Evolutionary conservation across 2,888 invertebrate species (phyloP), one percentile per base, ranked within the genome.

Genomic region (Allolobophora icterica): DNA sequence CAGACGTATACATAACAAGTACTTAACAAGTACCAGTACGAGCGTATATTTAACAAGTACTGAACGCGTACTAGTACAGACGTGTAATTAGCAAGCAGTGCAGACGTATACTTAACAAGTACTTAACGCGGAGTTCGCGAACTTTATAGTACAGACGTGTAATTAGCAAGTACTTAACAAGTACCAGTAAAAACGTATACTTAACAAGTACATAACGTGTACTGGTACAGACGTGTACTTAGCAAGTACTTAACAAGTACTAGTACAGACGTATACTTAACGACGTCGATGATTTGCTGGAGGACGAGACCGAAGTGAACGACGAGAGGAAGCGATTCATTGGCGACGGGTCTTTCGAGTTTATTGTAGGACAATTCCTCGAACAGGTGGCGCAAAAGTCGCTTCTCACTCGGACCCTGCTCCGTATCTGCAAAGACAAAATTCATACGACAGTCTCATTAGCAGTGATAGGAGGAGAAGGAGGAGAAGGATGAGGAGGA

Each of bases 331-430:
- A 91, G 90, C 13, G 35, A 34, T 52, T 92, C 92, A 30, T 91
- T 89, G 24, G 83, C 90, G n/a, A 92, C 92, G 13, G 92, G 92
- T 40, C 92, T 42, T 58, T 92, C 92, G 24, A 91, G 84, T 17
- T 84, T 42, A 90, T 92, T 92, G 89, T 92, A 91, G 83, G 89
- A 89, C 35, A 90, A 38, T 40, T 92, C 84, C 0, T 92, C 52
- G 45, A 91, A 91, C n/a, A 92, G 42, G 13, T 71, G 42, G 58
- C 95, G 93, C 92, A 96, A 94, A 33, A 96, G 93, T 30, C 94
- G 93, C 71, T 94, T 93, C 92, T 96, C 95, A 92, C 95, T 92
- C 24, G 89, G 90, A 0, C 94, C 94, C 71, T 84, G 35, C 33
- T 58, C 38, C 13, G 91, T 52, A n/a, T 58, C 92, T 92, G 91